Percentiles rank a stretch among this genome's conserved stretches.
phyloP scores from a whole-genome alignment of 2,888 invertebrate species.

The Acronicta psi region DNA sequence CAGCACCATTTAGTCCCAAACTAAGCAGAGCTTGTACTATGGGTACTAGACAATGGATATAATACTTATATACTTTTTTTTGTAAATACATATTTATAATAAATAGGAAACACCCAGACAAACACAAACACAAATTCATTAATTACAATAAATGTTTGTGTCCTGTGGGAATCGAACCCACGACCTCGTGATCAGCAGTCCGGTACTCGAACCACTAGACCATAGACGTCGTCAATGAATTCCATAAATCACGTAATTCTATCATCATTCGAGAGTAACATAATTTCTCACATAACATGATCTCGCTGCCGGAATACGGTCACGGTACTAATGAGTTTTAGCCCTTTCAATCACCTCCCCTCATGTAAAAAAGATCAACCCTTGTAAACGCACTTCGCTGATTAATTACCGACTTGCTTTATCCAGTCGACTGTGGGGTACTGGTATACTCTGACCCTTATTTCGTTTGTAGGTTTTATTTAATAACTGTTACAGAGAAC shows the following conservation, averaged over 20 bases:
- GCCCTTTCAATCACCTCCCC: constrained; percentile 80
- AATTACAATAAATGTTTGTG: no score
- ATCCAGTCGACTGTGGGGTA: constrained; percentile 54
- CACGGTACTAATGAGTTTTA: constrained; percentile 77
- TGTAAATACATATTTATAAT: no score
- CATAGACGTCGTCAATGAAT: not conserved
- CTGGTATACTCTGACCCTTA: constrained; percentile 40
- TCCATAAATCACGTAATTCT: constrained; percentile 6
- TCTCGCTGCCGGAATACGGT: constrained; percentile 57
- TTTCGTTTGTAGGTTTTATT: constrained; percentile 33
- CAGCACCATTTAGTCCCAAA: no score
- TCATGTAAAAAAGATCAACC: constrained; percentile 82
- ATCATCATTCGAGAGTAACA: constrained; percentile 22
- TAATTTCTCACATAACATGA: constrained; percentile 17
- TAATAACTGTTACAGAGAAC: constrained; percentile 17
- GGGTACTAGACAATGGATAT: no score
- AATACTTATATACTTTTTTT: no score
- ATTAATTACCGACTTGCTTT: constrained; percentile 81
- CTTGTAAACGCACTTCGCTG: constrained; percentile 76
- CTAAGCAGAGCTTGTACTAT: no score
- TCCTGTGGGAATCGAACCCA: no score
- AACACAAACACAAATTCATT: no score
- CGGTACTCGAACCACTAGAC: no score
- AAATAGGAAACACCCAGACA: no score
- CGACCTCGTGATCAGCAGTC: no score